phyloP scores from a whole-genome alignment of 2,797 vertebrate species.

The Manis crassicaudata region DNA sequence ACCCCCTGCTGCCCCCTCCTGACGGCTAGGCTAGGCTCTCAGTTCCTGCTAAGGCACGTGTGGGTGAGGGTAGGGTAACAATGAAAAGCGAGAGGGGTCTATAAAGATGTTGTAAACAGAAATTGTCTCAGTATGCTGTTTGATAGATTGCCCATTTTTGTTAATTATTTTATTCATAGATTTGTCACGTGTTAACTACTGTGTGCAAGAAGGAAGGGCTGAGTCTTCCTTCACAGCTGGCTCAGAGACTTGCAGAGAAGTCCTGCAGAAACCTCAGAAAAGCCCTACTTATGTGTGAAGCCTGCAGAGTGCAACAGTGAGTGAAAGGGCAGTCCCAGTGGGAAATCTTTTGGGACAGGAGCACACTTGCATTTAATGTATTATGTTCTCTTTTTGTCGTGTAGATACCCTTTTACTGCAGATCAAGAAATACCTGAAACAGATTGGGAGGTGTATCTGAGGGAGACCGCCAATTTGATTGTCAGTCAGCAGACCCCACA shows the following conservation, averaged over 20 bases:
- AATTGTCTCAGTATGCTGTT: background rate
- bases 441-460: conserved; percentile 97
- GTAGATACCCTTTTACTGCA: conserved; percentile 94
- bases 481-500: conserved; percentile 97
- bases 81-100: background rate
- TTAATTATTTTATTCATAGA: conserved; percentile 84
- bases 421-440: conserved; percentile 96
- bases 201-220: conserved; percentile 98
- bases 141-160: background rate
- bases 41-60: background rate
- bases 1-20: background rate
- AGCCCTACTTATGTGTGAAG: conserved; percentile 97
- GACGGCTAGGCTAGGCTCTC: background rate
- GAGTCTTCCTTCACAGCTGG: conserved; percentile 92
- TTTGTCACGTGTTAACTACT: conserved; percentile 91
- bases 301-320: conserved; percentile 98
- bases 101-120: background rate
- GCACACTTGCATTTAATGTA: background rate
- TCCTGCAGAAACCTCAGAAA: conserved; percentile 96
- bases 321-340: conserved; percentile 74
- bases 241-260: conserved; percentile 92
- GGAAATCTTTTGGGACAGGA: background rate
- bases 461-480: conserved; percentile 96
- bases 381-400: background rate
- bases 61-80: background rate